Base-by-base conservation (phyloP, 2,797 vertebrate genomes). In the Schizothorax lantsangensis region DNA sequence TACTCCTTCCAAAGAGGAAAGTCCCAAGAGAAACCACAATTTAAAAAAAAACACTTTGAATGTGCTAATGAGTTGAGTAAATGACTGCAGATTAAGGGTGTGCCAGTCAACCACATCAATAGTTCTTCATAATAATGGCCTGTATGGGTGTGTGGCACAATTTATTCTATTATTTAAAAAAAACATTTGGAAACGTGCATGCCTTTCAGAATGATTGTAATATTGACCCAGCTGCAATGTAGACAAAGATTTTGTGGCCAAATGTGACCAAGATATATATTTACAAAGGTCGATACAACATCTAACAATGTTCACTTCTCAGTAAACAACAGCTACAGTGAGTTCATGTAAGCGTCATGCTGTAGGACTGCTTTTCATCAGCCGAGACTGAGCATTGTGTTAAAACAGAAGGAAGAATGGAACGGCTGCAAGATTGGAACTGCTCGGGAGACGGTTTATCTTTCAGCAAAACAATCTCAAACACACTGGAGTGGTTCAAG, bases 391-490 rank as follows among this genome's bases (percentile, higher is more conserved):
- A 43, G 23, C 77, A 43, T 43, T 26, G 54, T 26, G 36, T 79
- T 62, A 62, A 79, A 43, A 62, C 38, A 19, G n/a, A 79, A 79
- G 75, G 52, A 59, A n/a, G 33, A 79, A 59, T 2, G 2, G 21
- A 79, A 57, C 33, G 36, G 52, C 21, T 57, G 49, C 49, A n/a
- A n/a, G 33, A 14, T n/a, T n/a, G 11, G 75, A 59, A 68, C 64
- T 68, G 64, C 64, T 68, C 30, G 0, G 64, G 64, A 40, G 52
- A 79, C 6, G 36, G 75, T 79, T 59, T 59, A 79, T 79, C 33
- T 59, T 79, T 57, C 6, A 38, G 75, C 75, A 57, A 79, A 40
- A 78, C 52, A 78, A 78, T 19, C 64, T 36, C 64, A 68, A 68
- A 68, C 64, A 68, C 64, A 19, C 75, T 74, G 33, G 52, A 79